These are phyloP conservation scores for Brevimyrus niger DNA, from an alignment of 2,113 vertebrate genomes.

Conservation along the genomic window DNA sequence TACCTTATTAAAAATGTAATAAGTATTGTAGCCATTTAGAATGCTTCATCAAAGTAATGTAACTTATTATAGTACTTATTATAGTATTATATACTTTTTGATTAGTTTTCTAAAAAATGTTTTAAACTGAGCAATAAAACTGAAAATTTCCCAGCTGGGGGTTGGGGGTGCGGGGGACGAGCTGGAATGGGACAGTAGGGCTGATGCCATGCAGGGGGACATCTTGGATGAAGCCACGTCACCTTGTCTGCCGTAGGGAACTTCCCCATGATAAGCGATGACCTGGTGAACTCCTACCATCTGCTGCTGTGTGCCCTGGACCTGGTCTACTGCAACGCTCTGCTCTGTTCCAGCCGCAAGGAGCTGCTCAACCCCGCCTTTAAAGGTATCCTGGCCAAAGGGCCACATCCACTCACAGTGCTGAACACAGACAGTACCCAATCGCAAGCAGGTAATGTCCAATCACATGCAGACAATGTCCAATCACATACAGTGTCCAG, in stretches of 20 bases:
- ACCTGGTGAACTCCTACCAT: conserved; percentile 93
- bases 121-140: neutral
- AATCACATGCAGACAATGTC: neutral
- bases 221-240: neutral
- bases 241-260: conserved; percentile 62
- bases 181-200: neutral
- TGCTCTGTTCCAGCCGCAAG: conserved; percentile 78
- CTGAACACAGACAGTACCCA: neutral
- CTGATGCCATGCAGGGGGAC: neutral
- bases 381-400: conserved; percentile 59
- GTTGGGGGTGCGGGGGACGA: no score
- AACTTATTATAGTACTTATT: neutral
- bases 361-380: conserved; percentile 84
- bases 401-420: neutral
- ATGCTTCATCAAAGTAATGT: neutral
- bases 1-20: neutral
- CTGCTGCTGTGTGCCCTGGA: conserved; percentile 85
- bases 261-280: conserved; percentile 95
- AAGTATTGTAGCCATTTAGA: neutral
- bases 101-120: neutral
- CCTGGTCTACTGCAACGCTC: conserved; percentile 80
- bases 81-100: neutral
- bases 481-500: neutral
- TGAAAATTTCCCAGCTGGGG: neutral
- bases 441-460: neutral